Evolutionary conservation across 2,113 vertebrate genomes (phyloP), one percentile per base, ranked within the genome.

Genomic region (Hyperoodon ampullatus): DNA sequence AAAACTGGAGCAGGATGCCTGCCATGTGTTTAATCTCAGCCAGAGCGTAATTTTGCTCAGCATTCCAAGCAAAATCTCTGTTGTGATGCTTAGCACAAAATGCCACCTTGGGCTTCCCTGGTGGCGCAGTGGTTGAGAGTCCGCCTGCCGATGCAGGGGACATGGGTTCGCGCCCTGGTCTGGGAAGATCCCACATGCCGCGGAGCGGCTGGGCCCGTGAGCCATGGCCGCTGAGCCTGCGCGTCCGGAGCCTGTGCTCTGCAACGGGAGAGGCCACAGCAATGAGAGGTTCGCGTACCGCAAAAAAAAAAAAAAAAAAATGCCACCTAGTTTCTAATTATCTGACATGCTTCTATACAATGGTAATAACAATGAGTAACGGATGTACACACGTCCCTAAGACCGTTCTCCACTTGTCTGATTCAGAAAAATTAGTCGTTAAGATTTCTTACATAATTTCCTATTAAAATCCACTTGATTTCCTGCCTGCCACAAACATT

Each of bases 401-500:
- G 75, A 65, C 23, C 1, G 0, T 23, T 30, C 60, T 68, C 71
- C 55, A 60, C 24, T 26, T 12, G 53, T 85, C 60, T 3, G 21
- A 50, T 30, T 42, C 74, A 60, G 90, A 44, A 35, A 86, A 63
- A 30, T 44, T 4, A 28, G 50, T n/a, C 74, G 39, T 33, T 61
- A 60, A 9, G 74, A 63, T 74, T 87, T 61, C 96, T 94, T 58
- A 74, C 91, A 77, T 28, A 63, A 95, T 70, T 93, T 71, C 77
- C 72, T 26, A 66, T 61, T 78, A 72, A 93, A 93, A 86, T 19
- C 39, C 0, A 15, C 87, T 44, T 55, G 65, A 55, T 68, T 78
- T 92, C 84, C 97, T 58, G 74, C 84, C 90, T 58, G 74, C 84
- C 70, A 80, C 63, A 83, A 58, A 97, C 58, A 44, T 50, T 24